Evolutionary conservation across 2,797 vertebrate genomes (phyloP).

Genomic region (Enoplosus armatus): DNA sequence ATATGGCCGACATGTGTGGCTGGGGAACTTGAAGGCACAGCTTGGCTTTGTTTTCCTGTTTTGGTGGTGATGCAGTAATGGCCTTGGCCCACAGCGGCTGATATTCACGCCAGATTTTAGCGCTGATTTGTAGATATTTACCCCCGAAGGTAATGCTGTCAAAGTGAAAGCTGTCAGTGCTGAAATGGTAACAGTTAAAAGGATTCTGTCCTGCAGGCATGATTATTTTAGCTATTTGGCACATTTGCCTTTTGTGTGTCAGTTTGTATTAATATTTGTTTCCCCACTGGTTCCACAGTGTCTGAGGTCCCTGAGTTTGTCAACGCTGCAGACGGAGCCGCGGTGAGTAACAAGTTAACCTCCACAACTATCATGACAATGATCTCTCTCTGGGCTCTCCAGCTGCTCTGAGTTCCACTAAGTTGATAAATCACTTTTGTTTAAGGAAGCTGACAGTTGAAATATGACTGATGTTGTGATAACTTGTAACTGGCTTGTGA

Average conservation of each 20-base stretch:
- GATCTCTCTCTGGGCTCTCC: conserved; percentile 25
- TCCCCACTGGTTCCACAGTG: conserved; percentile 72
- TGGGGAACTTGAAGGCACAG: conserved; percentile 49
- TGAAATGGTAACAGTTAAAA: conserved; percentile 33
- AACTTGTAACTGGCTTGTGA: conserved; percentile 59
- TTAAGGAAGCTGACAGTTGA: conserved; percentile 29
- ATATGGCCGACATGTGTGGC: conserved; percentile 67
- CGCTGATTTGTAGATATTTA: conserved; percentile 68
- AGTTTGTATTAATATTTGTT: conserved; percentile 64
- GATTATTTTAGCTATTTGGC: conserved; percentile 48
- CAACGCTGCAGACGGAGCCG: conserved; percentile 39
- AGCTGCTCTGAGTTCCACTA: conserved; percentile 10
- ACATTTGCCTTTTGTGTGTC: conserved; percentile 35
- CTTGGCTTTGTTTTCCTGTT: conserved; percentile 52
- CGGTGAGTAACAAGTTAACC: conserved; percentile 71
- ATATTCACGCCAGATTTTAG: conserved; percentile 56
- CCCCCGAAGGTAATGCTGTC: conserved; percentile 51
- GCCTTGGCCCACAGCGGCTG: conserved; percentile 45
- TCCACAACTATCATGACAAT: conserved; percentile 33
- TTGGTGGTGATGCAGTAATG: conserved; percentile 56
- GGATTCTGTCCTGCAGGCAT: conserved; percentile 24
- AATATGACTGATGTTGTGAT: conserved; percentile 46
- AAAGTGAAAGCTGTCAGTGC: conserved; percentile 34
- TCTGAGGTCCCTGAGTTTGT: conserved; percentile 62
- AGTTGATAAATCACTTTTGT: conserved; percentile 35